Conservation (phyloP, 2,797 vertebrate genomes). For the Hafferia zeledoni region DNA sequence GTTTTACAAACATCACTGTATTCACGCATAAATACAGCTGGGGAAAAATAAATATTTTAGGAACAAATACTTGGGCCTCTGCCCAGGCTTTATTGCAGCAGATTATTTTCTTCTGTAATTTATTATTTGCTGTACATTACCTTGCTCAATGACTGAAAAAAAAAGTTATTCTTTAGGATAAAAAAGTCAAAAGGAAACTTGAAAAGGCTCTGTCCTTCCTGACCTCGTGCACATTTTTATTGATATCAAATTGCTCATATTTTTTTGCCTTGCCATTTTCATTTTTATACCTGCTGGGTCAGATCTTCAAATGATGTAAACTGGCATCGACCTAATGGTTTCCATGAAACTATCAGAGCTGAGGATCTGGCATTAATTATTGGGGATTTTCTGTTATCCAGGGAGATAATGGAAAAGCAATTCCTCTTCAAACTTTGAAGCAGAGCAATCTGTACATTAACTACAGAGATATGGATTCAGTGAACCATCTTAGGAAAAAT, state of each 20-base stretch:
- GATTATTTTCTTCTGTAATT: conserved; percentile 40
- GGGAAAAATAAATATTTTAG: conserved; percentile 46
- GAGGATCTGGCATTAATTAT: conserved; percentile 33
- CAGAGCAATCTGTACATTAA: neutral
- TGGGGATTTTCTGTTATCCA: conserved; percentile 20
- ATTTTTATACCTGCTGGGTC: conserved; percentile 40
- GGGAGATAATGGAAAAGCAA: conserved; percentile 32
- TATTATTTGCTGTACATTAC: conserved; percentile 27
- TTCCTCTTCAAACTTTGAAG: neutral
- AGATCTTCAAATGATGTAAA: conserved; percentile 42
- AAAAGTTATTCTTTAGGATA: neutral
- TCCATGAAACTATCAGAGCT: conserved; percentile 17
- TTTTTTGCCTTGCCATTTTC: conserved; percentile 47
- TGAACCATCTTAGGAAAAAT: neutral
- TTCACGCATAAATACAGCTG: neutral
- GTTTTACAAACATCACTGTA: neutral
- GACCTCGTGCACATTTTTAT: conserved; percentile 57
- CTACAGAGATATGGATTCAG: neutral
- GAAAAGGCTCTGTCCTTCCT: conserved; percentile 25
- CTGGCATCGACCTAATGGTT: conserved; percentile 35
- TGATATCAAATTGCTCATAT: conserved; percentile 55
- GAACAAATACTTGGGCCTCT: conserved; percentile 52
- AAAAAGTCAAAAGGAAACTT: conserved; percentile 34
- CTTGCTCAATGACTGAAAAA: neutral
- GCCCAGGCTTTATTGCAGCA: conserved; percentile 40